These are phyloP conservation scores for Elephas maximus DNA, from an alignment of 2,113 vertebrate species.

Conservation along the genomic window DNA sequence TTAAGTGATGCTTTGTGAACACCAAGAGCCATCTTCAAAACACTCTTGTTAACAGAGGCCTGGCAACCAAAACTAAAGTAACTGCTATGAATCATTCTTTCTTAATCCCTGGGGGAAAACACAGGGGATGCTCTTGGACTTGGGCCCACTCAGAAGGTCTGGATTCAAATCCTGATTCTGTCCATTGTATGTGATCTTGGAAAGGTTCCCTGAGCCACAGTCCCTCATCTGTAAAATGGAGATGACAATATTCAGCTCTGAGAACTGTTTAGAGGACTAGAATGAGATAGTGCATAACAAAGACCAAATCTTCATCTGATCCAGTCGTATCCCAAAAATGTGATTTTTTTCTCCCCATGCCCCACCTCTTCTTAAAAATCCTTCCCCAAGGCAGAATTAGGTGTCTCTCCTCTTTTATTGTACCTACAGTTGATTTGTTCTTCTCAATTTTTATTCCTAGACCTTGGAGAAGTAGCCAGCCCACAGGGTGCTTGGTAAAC, in stretches of 20 bases:
- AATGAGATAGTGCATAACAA: not conserved
- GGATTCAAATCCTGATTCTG: not conserved
- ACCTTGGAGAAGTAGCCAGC: not conserved
- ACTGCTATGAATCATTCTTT: not conserved
- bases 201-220: not conserved
- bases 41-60: not conserved
- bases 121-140: not conserved
- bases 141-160: not conserved
- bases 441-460: not conserved
- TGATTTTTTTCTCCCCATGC: not conserved
- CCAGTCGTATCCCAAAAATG: conserved; percentile 4
- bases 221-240: not conserved
- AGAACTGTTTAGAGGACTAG: not conserved
- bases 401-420: not conserved
- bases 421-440: not conserved
- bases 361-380: not conserved
- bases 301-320: not conserved
- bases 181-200: not conserved
- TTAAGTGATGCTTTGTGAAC: not conserved
- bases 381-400: not conserved
- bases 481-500: not conserved
- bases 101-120: not conserved
- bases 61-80: conserved; percentile 20
- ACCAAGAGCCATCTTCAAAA: not conserved
- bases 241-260: not conserved